Evolutionary conservation across 2,113 vertebrate genomes (phyloP), one percentile per base, ranked within the genome.

Genomic region (Phrynosoma blainvillii): DNA sequence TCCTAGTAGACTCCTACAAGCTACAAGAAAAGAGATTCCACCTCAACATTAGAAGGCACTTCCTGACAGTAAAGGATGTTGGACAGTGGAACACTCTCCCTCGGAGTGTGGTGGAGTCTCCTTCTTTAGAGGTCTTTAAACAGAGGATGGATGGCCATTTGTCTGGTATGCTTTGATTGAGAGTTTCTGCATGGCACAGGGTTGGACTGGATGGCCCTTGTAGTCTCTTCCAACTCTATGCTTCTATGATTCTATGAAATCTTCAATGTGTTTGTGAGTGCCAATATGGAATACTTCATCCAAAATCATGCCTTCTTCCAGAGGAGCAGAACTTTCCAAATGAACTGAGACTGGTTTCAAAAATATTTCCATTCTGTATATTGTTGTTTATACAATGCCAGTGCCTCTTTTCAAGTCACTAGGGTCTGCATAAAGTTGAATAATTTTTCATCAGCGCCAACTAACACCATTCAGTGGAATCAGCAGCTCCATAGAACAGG

Each of bases 401-500:
- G 59, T 47, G 59, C n/a, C n/a, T 85, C 20, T 62, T 21, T 30
- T 27, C 8, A n/a, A 0, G 0, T 86, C 76, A 30, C 9, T 32
- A 0, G 0, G 66, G 7, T 27, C 0, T 20, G 30, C 27, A 71
- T 89, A 85, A 42, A 88, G 62, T 91, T 91, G 84, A 85, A 84
- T 68, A 6, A 68, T 93, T 87, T 87, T 91, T 87, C 80, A 87
- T 62, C 27, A 66, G 36, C 75, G 78, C 89, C 71, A 71, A 86
- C 79, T 80, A 91, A 42, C 62, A 23, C 90, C 92, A 91, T 95
- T 94, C 92, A 93, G 93, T 93, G 87, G 92, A 95, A 94, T 88
- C 79, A 92, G 93, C 93, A 96, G 93, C 94, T 95, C 94, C 86
- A 90, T 87, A 85, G 89, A 94, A 89, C 87, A 94, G 90, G 75